Evolutionary conservation across 1,140 invertebrate species (phyloP), one percentile per base, ranked within the genome.

Genomic region (Drosophila gunungcola): DNA sequence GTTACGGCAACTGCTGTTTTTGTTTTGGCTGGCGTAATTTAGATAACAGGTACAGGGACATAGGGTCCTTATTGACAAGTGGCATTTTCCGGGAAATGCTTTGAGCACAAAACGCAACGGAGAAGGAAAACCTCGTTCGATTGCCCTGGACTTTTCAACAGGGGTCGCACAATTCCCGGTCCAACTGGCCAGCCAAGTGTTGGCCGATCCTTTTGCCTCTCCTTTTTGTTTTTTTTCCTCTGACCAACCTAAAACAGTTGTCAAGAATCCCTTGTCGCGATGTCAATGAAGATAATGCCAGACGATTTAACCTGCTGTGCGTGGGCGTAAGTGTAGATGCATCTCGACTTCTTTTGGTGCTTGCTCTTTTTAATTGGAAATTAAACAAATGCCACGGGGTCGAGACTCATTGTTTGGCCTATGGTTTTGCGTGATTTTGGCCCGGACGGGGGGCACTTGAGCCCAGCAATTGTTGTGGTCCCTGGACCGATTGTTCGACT

Each of bases 291-390:
- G 84, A 89, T 89, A 89, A 89, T 89, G 73, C 60, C 84, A 54
- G 62, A 56, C 80, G 64, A 89, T 74, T 74, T 67, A 67, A 80
- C 84, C 83, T 89, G 83, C 83, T 86, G 83, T 86, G 82, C 83
- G 79, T 79, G 78, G 82, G 75, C 70, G 83, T 82, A 73, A 72
- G 78, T 85, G 64, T 78, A 69, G 54, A 42, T 60, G 63, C 61
- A 52, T 56, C 51, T 74, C 52, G 53, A 54, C 61, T 25, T 43
- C 63, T 56, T 52, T 69, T 56, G 57, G 51, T 86, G 73, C 83
- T 88, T 89, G 84, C 84, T 89, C 85, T 78, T 89, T 89, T 89
- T 89, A 89, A 89, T 89, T 89, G 84, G 84, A 89, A 89, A 89
- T 80, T 89, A 89, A 89, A 89, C 84, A 89, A 88, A 88, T 89